Evolutionary conservation across 1,140 invertebrate genomes (phyloP).

Genomic region (Bicyclus anynana): DNA sequence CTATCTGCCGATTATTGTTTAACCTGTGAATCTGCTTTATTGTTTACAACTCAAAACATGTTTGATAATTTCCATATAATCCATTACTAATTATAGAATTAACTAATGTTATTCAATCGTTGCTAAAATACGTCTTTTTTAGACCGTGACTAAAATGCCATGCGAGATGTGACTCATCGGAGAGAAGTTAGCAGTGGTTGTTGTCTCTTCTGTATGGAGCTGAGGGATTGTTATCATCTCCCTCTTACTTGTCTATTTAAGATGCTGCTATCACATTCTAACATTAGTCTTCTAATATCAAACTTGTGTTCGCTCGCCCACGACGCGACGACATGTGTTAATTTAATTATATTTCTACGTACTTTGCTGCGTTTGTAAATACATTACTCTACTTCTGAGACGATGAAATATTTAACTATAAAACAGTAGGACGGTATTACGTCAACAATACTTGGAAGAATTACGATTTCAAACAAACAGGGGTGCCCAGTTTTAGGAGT

Average conservation of each 20-base stretch:
- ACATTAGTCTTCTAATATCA: conserved; percentile 30
- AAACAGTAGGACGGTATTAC: neutral
- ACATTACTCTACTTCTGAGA: conserved; percentile 18
- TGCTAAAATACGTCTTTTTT: conserved; percentile 22
- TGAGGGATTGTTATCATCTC: conserved; percentile 49
- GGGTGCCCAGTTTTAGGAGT: no score
- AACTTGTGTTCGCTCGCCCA: conserved; percentile 39
- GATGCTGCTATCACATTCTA: conserved; percentile 46
- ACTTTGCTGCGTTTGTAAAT: conserved; percentile 27
- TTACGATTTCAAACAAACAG: no score
- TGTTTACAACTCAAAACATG: neutral
- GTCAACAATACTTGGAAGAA: no score
- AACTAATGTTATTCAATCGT: neutral
- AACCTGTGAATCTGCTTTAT: neutral
- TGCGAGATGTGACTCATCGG: conserved; percentile 50
- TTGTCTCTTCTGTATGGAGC: conserved; percentile 33
- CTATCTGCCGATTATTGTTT: no score
- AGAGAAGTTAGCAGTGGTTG: conserved; percentile 47
- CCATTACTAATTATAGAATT: no score
- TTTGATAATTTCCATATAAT: no score
- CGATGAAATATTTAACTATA: conserved; percentile 5
- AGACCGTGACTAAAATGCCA: conserved; percentile 52
- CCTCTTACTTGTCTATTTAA: conserved; percentile 32
- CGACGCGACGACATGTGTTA: conserved; percentile 54
- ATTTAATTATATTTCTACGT: conserved; percentile 51